These are phyloP conservation scores for Diuraphis noxia DNA, from an alignment of 1,140 invertebrate species.

Conservation along the genomic window DNA sequence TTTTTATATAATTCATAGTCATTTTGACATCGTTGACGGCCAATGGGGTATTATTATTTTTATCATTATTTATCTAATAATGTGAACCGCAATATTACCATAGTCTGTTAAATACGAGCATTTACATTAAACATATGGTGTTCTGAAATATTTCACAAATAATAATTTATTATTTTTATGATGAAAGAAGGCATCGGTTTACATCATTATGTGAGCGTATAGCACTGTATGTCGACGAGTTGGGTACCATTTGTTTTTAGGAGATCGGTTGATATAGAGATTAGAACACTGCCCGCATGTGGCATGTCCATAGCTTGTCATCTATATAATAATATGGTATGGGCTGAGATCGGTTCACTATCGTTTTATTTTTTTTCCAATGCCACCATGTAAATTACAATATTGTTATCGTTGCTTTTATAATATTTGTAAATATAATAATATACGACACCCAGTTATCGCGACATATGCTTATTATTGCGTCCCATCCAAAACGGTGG, in stretches of 20 bases:
- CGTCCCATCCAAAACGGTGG: background rate
- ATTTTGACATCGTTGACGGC: background rate
- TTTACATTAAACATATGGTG: background rate
- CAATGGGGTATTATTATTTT: background rate
- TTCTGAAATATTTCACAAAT: background rate
- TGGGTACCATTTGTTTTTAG: background rate
- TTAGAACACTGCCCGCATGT: background rate
- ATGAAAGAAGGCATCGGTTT: background rate
- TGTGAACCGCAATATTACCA: background rate
- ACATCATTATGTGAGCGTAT: background rate
- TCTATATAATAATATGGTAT: background rate
- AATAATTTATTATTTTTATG: background rate
- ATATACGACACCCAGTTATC: background rate
- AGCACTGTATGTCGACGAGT: background rate
- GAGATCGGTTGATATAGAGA: background rate
- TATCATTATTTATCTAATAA: background rate
- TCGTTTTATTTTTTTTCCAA: background rate
- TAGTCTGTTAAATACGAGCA: background rate
- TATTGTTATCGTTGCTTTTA: background rate
- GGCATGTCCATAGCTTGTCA: background rate
- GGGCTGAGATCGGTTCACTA: background rate
- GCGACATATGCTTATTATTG: conserved; percentile 2
- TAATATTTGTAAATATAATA: background rate
- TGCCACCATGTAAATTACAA: background rate
- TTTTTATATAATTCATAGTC: background rate